Base-by-base conservation (phyloP, 2,797 vertebrate genomes). In the Xiphophorus birchmanni region DNA sequence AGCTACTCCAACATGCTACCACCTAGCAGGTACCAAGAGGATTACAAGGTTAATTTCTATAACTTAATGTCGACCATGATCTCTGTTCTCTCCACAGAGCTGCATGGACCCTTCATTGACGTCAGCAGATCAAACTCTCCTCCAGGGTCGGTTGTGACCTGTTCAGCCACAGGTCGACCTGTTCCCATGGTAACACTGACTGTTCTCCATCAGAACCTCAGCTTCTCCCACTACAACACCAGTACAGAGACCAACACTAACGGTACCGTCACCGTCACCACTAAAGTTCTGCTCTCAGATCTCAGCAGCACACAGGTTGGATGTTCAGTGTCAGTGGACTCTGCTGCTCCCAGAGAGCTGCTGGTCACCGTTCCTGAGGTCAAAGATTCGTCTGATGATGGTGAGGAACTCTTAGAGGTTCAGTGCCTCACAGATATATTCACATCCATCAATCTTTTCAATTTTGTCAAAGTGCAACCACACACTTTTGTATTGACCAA, bases 141-240 rank as follows among this genome's bases (percentile, higher is more conserved):
- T 79, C 85, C 12, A 13, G 81, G 78, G 69, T 26, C 21, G 2
- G 2, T 67, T 0, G 86, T 91, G 72, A 86, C 82, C 80, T 91
- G 91, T 85, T 91, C 79, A 17, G 88, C 80, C 67, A 90, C 90
- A 54, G 86, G 79, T 71, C 87, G 72, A 74, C 89, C 89, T 67
- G 82, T 79, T 91, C 90, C 86, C 73, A 84, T 79, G 8, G 79
- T 91, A 0, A 86, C 74, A 0, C 69, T 91, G 48, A 74, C 13
- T 0, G 73, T 79, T 50, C 18, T 45, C 18, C 29, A 35, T 9
- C 73, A 50, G 47, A 37, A 50, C 50, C 4, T 56, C 69, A 45
- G 0, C 23, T 56, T 63, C 35, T 82, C 63, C 0, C 4, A 75
- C 45, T 0, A 29, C 74, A 73, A 56, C 76, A 73, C 79, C n/a